A percentile compares a stretch with the other conserved stretches of the same genome.
Evolutionary conservation across 2,113 vertebrate genomes (phyloP).

Genomic region (Syngnathus typhle): DNA sequence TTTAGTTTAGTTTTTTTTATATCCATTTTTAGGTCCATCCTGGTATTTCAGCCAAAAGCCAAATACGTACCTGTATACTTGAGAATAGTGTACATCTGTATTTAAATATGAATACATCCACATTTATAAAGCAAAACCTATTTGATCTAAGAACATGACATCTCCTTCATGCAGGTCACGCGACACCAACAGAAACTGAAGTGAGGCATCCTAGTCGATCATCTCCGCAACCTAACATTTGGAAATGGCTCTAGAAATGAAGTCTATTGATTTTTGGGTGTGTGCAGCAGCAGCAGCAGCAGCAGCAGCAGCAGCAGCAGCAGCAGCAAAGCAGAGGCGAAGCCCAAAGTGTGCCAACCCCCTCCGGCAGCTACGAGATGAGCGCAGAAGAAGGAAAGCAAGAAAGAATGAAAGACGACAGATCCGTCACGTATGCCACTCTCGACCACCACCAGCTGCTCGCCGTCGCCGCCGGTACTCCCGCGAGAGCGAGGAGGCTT

Average conservation of each 20-base stretch:
- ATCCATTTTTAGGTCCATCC: too few species aligned
- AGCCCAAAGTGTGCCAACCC: slow-evolving; percentile 20
- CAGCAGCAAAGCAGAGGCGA: too few species aligned
- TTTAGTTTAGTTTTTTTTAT: too few species aligned
- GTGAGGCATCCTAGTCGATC: slow-evolving; percentile 27
- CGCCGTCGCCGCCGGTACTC: neutral
- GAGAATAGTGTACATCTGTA: too few species aligned
- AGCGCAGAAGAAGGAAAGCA: neutral
- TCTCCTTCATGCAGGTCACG: slow-evolving; percentile 21
- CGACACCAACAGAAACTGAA: slow-evolving; percentile 34
- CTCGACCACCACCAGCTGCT: slow-evolving; percentile 57
- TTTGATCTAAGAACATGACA: neutral
- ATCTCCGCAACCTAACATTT: neutral
- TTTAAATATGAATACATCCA: too few species aligned
- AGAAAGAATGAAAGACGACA: neutral
- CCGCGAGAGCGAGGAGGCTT: neutral
- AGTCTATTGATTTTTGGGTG: slow-evolving; percentile 6
- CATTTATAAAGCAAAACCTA: neutral
- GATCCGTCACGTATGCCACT: slow-evolving; percentile 53
- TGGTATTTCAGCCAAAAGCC: too few species aligned
- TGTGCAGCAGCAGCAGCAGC: too few species aligned
- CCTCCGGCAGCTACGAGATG: neutral
- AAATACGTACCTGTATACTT: too few species aligned
- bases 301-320: too few species aligned
- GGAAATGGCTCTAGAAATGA: neutral